Base-by-base conservation (phyloP, 2,888 invertebrate genomes). In the Lasioglossum figueresi region DNA sequence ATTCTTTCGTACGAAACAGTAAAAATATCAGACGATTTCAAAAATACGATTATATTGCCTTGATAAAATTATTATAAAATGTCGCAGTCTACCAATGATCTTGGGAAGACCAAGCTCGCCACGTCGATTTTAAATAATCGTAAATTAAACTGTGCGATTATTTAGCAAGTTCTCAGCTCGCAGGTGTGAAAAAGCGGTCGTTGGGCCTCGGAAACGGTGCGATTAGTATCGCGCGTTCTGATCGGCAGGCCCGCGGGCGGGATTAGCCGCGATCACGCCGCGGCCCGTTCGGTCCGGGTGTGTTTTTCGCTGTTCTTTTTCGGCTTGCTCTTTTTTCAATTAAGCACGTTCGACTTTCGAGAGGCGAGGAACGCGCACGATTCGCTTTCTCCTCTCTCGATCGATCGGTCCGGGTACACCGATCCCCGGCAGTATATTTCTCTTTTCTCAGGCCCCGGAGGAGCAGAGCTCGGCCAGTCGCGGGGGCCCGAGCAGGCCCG, bases 331-430 rank as follows among this genome's bases (percentile, higher is more conserved):
- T 73, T 70, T 74, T 83, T 83, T 85, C 81, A 82, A 90, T 88
- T 83, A 85, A 81, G 37, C 79, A 73, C 83, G 89, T 82, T 80
- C 81, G 84, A 90, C 88, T 90, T 90, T 90, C 90, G 88, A 87
- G 70, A 52, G 52, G 71, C 77, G 77, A 75, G 84, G 83, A 88
- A 86, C 90, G 88, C 76, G 83, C 88, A 90, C 89, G 90, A 90
- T 88, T 86, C 82, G 75, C 80, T 77, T 80, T 85, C 82, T 83
- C 84, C 76, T 70, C 68, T 66, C 43, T 31, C 78, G 77, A 83
- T 83, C 86, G 80, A 80, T 87, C 84, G 40, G 37, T 19, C 59
- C 59, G 31, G 79, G 72, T 76, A 79, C 85, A 85, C 85, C 66
- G 66, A 63, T 63, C 77, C 82, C 34, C 74, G 80, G 48, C 82